Base-by-base conservation (phyloP, 2,113 vertebrate genomes). In the Limanda limanda region DNA sequence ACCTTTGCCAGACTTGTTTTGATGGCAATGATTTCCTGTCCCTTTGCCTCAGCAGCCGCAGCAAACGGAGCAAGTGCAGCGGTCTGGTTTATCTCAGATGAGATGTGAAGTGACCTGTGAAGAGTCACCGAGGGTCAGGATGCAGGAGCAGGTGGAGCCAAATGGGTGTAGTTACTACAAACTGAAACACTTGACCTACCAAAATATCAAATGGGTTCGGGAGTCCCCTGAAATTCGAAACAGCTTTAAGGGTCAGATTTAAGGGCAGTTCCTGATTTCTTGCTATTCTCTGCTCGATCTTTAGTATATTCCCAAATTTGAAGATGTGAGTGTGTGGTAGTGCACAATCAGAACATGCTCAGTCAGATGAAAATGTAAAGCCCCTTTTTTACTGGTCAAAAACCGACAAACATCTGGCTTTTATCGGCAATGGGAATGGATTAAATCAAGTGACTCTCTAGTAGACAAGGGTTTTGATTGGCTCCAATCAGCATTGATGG, bases 21-120 rank as follows among this genome's bases (percentile, higher is more conserved):
- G 92, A 94, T 82, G 94, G 78, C 94, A 97, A 97, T 94, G 96
- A 97, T 97, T 98, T 98, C 92, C 96, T 97, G 96, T 98, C 96
- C 91, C 89, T 94, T 95, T 92, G 91, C 89, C 88, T 97, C 94
- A 94, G 92, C 91, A 91, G 62, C 91, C 72, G 79, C 90, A 90
- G 89, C 82, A 90, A 91, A 92, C 91, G 92, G 90, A 92, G 85
- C 83, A 85, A 87, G 89, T 74, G 83, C 17, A 81, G 65, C 40
- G 90, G 86, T 80, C 90, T 94, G 81, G 90, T 95, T 92, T 92
- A 89, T 88, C 89, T 88, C 89, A 79, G 88, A 88, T 87, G 84
- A 91, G 91, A 94, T 94, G 93, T 92, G 91, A 94, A 92, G 90
- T 74, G 88, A 93, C 87, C 87, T 80, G 87, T 89, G 78, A 89